Evolutionary conservation across 2,888 invertebrate genomes (phyloP), one percentile per base, ranked within the genome.

Genomic region (Tortricodes alternella): DNA sequence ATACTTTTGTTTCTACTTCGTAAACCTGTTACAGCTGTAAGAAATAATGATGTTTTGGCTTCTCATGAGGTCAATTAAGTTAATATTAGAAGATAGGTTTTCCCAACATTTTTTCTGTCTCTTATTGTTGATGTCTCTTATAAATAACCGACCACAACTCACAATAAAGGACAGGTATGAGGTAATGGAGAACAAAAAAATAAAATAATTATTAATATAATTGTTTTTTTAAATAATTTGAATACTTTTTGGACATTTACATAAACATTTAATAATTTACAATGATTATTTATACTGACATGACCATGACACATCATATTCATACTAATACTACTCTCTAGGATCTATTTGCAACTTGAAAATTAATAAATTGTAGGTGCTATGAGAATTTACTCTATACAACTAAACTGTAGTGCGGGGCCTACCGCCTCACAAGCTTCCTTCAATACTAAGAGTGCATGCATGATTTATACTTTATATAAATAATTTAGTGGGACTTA

Each of bases 201-300:
- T 72, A 82, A 88, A 86, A 82, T 74, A 78, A 80, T 77, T 73
- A 84, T 82, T 83, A 82, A 80, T 89, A 85, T 86, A 85, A 85
- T 89, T 80, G 81, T 72, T 85, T 85, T 41, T 90, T 89, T 89
- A 90, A 90, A 89, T 89, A 90, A 89, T 89, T 89, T 90, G 88
- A 90, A 90, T 90, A 90, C 90, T 90, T 89, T 89, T 89, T 89
- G 90, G 89, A 89, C 89, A 89, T 90, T 89, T 90, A 90, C 90
- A 90, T 90, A 89, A 90, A 90, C 90, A 90, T 90, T 90, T 90
- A 90, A 89, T 90, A 90, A 90, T 90, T 89, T 90, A 90, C 90
- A 90, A 83, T 88, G 90, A 89, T 86, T 88, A 89, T 89, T 89
- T 89, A 89, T 89, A 89, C 78, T 85, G 88, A 89, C 87, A 89